phyloP scores from a whole-genome alignment of 2,888 invertebrate species.

The Leptodirus hochenwartii region DNA sequence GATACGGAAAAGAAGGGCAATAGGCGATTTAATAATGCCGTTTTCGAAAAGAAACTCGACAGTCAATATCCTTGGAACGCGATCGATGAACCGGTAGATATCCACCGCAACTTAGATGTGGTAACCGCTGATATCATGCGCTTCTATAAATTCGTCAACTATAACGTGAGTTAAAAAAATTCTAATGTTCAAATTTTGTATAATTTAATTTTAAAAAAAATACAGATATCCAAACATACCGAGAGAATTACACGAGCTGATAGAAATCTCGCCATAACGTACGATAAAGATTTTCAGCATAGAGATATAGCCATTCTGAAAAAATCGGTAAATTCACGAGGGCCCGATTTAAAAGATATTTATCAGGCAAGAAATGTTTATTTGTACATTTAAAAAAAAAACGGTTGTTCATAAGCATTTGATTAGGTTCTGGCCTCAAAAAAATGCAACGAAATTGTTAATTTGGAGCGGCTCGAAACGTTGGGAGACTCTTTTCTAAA shows the following conservation, averaged over 20 bases:
- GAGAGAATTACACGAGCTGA: too few relatives aligned
- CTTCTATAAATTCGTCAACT: slow-evolving; percentile 30
- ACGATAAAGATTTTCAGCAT: too few relatives aligned
- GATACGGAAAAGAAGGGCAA: too few relatives aligned
- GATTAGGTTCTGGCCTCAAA: slow-evolving; percentile 40
- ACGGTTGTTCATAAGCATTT: too few relatives aligned
- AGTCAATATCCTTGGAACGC: slow-evolving; percentile 29
- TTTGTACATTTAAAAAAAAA: too few relatives aligned
- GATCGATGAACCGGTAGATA: slow-evolving; percentile 45
- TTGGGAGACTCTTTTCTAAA: slow-evolving; percentile 83
- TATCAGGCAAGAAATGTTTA: too few relatives aligned
- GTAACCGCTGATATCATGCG: too few relatives aligned
- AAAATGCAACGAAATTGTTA: slow-evolving; percentile 53
- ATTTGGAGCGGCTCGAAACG: slow-evolving; percentile 70
- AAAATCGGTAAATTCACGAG: slow-evolving; percentile 11
- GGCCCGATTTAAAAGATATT: slow-evolving; percentile 9
- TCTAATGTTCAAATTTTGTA: too few relatives aligned
- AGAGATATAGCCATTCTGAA: too few relatives aligned
- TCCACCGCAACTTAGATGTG: slow-evolving; percentile 36
- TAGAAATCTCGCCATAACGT: too few relatives aligned
- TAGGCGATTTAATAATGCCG: slow-evolving; percentile 24
- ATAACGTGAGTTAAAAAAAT: slow-evolving; percentile 18
- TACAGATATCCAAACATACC: too few relatives aligned
- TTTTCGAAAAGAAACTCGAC: slow-evolving; percentile 28
- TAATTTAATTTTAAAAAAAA: too few relatives aligned